Evolutionary conservation across 2,888 invertebrate genomes (phyloP), one percentile per base, ranked within the genome.

Genomic region (Tipula helvola): DNA sequence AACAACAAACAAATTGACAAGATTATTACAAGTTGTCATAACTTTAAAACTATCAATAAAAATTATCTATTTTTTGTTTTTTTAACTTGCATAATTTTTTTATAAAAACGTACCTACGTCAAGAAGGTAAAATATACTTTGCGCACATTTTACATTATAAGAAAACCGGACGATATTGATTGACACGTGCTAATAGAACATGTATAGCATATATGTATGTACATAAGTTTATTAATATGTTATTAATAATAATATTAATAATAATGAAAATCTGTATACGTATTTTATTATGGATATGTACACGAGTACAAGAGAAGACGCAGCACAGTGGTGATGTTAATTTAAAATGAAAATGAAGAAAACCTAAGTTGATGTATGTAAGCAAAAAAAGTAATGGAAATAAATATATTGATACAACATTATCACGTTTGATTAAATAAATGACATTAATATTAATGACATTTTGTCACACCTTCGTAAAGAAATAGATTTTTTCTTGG

Each of bases 351-450:
- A 71, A 71, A 71, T 71, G 28, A 71, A 71, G 71, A 71, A 71
- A 71, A 71, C 71, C 12, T 71, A 16, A 52, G 52, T 52, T 52
- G 52, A 52, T 52, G 52, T 52, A 16, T n/a, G 52, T 16, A 52
- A 12, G 12, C 10, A 47, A 47, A 47, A 47, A 28, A 28, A 28
- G 2, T 1, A 52, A 52, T 52, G 52, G 52, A 52, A 71, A 71
- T 71, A 28, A 28, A 71, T 71, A 71, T 71, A 71, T 71, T 71
- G 71, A 71, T 71, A 71, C 71, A 57, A 57, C 52, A 71, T 71
- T 71, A 71, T 71, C 71, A 71, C 71, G 71, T 71, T 71, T 71
- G 71, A 71, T 71, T 71, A 71, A 71, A 71, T 71, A 71, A 71
- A 71, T 12, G 71, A 28, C 71, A 71, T 71, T 71, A 71, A 71